phyloP scores from a whole-genome alignment of 2,888 invertebrate genomes.

The Ichneumoninae sp. region DNA sequence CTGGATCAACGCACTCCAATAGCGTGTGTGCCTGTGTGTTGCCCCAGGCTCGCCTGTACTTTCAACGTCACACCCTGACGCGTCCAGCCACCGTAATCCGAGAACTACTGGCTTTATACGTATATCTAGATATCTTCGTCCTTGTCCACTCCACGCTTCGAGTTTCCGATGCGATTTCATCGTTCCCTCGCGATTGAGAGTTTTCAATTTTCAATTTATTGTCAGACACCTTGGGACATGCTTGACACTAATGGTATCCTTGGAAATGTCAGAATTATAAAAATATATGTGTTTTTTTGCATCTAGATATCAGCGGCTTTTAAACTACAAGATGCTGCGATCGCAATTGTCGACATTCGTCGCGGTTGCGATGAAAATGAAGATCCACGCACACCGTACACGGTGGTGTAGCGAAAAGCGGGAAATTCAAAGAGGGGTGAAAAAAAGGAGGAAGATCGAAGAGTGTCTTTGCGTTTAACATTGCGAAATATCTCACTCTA shows the following conservation, averaged over 20 bases:
- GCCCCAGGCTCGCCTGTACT: conserved; percentile 33
- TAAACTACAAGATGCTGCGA: background rate
- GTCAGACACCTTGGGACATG: background rate
- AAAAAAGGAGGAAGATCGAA: conserved; percentile 11
- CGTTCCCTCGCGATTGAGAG: background rate
- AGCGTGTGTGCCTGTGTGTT: conserved; percentile 23
- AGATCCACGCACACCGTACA: conserved; percentile 27
- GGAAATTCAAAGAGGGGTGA: background rate
- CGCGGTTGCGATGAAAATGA: conserved; percentile 20
- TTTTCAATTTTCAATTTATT: conserved; percentile 12
- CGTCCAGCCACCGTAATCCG: conserved; percentile 32
- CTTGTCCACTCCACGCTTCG: conserved; percentile 24
- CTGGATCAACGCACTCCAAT: conserved; percentile 80
- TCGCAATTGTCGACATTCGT: background rate
- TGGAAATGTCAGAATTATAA: background rate
- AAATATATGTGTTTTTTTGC: background rate
- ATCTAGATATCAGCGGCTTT: background rate
- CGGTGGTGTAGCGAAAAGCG: conserved; percentile 15
- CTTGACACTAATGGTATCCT: background rate
- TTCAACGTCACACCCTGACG: conserved; percentile 50
- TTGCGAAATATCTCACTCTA: conserved; percentile 16
- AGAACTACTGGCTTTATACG: conserved; percentile 11
- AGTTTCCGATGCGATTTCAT: conserved; percentile 14
- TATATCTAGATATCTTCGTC: conserved; percentile 5
- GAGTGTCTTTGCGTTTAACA: conserved; percentile 37